Evolutionary conservation across 2,797 vertebrate genomes (phyloP), one percentile per base, ranked within the genome.

Genomic region (Poeciliopsis presidionis): DNA sequence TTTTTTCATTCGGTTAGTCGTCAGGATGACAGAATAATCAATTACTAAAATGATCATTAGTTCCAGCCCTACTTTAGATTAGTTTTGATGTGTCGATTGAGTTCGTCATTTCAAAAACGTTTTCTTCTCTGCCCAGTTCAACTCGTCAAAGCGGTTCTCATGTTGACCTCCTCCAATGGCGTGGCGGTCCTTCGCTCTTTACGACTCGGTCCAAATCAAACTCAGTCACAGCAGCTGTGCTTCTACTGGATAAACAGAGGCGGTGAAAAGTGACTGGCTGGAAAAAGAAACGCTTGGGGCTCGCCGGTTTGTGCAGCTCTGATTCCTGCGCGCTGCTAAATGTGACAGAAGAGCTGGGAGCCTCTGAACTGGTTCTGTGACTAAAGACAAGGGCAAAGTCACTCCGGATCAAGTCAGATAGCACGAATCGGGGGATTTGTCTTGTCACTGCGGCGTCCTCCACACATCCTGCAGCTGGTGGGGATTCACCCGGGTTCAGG

Each of bases 321-420:
- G 59, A 43, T 78, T 77, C 78, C 57, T 76, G 77, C 0, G 46
- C 4, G 13, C 72, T 2, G 7, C 73, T 81, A 81, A 75, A 85
- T 82, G 78, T 80, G 87, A 81, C 78, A 70, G 71, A 83, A 79
- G 77, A 79, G 81, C 76, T 77, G 0, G 0, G 63, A 79, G 86
- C 72, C 74, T 1, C 36, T 14, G 83, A 73, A 80, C 70, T 14
- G 73, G 77, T 73, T 85, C 59, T 41, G 65, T 72, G 77, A 72
- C 87, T 25, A 84, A 69, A 46, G 63, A 69, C 55, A 72, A 6
- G 55, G 76, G 80, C 79, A 55, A 20, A 79, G 87, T 88, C 84
- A 73, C 63, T 81, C 13, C 16, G 9, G 57, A 83, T 88, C 77
- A 84, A 78, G 63, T 87, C 85, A 76, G 75, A 61, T 7, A 25